Evolutionary conservation across 2,797 vertebrate genomes (phyloP).

Genomic region (Gymnothorax reevesii): DNA sequence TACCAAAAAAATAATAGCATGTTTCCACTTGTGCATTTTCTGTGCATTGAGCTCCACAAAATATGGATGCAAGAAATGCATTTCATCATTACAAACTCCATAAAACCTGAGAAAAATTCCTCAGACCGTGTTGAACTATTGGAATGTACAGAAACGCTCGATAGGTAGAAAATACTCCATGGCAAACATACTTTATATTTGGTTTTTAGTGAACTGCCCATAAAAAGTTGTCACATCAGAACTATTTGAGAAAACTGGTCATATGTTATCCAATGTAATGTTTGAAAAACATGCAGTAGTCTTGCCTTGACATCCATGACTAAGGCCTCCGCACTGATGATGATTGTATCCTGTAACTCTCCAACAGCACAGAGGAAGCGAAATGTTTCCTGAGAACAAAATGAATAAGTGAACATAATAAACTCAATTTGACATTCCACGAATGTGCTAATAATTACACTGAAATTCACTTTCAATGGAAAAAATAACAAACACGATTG

Average conservation of each 20-base stretch:
- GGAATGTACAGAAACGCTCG: no score
- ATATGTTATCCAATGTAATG: neutral
- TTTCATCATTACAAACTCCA: no score
- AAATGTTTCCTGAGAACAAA: conserved; percentile 8
- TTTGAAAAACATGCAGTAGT: neutral
- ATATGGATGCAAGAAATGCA: no score
- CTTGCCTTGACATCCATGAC: conserved; percentile 46
- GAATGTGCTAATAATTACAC: neutral
- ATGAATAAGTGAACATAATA: neutral
- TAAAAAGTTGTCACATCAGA: neutral
- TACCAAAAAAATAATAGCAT: no score
- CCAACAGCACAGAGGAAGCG: conserved; percentile 40
- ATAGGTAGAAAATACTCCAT: no score
- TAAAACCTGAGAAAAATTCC: no score
- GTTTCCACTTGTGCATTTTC: no score
- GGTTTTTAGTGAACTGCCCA: neutral
- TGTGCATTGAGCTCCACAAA: no score
- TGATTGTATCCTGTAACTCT: conserved; percentile 35
- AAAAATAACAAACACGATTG: neutral
- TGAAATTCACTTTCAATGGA: neutral
- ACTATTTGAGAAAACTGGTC: neutral
- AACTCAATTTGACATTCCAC: neutral
- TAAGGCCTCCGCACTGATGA: conserved; percentile 19
- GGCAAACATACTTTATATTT: no score
- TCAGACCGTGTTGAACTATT: no score